phyloP scores from a whole-genome alignment of 2,797 vertebrate genomes.

The Odontamblyopus rebecca region DNA sequence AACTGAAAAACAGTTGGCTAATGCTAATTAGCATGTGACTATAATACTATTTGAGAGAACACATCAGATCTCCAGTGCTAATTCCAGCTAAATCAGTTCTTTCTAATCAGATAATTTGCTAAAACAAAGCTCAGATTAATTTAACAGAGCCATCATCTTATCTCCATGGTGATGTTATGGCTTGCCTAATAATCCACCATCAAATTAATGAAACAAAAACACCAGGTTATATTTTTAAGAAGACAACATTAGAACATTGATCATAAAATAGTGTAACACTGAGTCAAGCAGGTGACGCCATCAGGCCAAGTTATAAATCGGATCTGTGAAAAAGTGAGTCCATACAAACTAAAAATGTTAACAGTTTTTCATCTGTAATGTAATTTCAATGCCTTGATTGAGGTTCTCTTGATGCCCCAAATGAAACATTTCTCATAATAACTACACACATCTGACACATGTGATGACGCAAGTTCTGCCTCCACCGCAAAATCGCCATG shows the following conservation, averaged over 20 bases:
- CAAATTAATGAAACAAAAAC: too few relatives aligned
- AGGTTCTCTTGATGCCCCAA: background rate
- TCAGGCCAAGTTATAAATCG: background rate
- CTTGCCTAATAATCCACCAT: background rate
- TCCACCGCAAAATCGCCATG: conserved; percentile 31
- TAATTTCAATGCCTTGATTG: background rate
- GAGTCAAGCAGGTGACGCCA: background rate
- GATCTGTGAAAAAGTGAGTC: background rate
- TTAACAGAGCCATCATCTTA: background rate
- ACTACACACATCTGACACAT: conserved; percentile 14
- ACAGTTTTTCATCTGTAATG: background rate
- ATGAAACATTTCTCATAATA: conserved; percentile 23
- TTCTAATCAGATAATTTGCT: too few relatives aligned
- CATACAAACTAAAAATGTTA: too few relatives aligned
- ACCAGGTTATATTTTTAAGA: too few relatives aligned
- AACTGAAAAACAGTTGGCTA: too few relatives aligned
- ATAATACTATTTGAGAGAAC: too few relatives aligned
- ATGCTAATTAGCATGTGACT: too few relatives aligned
- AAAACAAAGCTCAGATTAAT: too few relatives aligned
- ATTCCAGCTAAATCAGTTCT: too few relatives aligned
- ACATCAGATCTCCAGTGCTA: too few relatives aligned
- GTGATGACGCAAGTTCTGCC: conserved; percentile 32
- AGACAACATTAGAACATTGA: too few relatives aligned
- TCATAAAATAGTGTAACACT: too few relatives aligned
- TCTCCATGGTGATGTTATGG: background rate